Conservation (phyloP, 2,797 vertebrate genomes). For the Serranus cabrilla region DNA sequence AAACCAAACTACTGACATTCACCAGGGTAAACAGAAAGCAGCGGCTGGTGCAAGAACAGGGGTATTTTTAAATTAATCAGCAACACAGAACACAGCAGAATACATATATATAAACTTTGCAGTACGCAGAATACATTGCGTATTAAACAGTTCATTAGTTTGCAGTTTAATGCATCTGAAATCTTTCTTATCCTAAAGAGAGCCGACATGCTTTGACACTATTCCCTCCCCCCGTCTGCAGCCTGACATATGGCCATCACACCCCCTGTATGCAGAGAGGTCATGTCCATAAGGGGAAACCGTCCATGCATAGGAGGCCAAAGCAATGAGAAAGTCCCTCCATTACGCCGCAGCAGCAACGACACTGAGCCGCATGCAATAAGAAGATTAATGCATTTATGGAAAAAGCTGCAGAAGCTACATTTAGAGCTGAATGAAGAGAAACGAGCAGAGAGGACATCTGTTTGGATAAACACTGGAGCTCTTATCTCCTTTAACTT, state of each 20-base stretch:
- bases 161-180: background rate
- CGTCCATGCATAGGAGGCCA: slow-evolving; percentile 50
- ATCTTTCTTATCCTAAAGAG: slow-evolving; percentile 3
- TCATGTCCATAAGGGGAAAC: slow-evolving; percentile 17
- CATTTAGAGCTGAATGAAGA: slow-evolving; percentile 80
- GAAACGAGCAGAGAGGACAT: slow-evolving; percentile 74
- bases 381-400: slow-evolving; percentile 89
- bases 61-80: background rate
- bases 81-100: slow-evolving; percentile 11
- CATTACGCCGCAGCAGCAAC: slow-evolving; percentile 67
- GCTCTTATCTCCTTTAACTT: slow-evolving; percentile 48
- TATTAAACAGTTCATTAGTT: background rate
- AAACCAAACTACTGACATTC: slow-evolving; percentile 22
- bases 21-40: slow-evolving; percentile 21
- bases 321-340: slow-evolving; percentile 72
- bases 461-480: slow-evolving; percentile 64
- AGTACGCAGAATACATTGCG: background rate
- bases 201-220: slow-evolving; percentile 3
- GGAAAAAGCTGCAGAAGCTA: slow-evolving; percentile 84
- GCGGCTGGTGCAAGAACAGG: slow-evolving; percentile 2
- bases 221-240: background rate
- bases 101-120: background rate
- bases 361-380: slow-evolving; percentile 76
- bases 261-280: background rate
- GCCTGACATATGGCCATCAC: slow-evolving; percentile 36